phyloP scores from a whole-genome alignment of 1,140 invertebrate genomes.

The Ephestia elutella region DNA sequence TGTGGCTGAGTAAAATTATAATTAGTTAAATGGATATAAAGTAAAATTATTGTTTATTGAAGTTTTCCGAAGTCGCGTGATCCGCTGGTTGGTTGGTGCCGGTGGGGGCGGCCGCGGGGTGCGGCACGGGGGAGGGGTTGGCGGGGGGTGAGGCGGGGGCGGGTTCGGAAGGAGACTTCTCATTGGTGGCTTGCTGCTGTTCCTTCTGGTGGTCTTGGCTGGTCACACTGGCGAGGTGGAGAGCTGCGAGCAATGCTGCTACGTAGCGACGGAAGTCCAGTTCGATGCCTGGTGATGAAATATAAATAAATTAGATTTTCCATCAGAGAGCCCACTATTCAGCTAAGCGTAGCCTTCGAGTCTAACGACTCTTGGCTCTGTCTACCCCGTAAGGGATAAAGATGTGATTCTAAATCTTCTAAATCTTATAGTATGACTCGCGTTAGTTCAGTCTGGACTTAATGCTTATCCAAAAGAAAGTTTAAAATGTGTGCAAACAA shows the following conservation, averaged over 20 bases:
- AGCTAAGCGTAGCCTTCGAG: too few relatives aligned
- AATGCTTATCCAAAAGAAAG: too few relatives aligned
- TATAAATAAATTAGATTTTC: background rate
- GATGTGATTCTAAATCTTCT: too few relatives aligned
- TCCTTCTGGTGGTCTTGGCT: constrained; percentile 74
- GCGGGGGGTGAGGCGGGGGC: constrained; percentile 22
- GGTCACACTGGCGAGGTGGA: constrained; percentile 79
- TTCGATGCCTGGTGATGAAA: constrained; percentile 42
- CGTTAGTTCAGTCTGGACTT: too few relatives aligned
- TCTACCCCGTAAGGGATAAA: too few relatives aligned
- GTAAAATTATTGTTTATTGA: constrained; percentile 20
- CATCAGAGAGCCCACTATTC: too few relatives aligned
- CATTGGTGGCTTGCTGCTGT: constrained; percentile 35
- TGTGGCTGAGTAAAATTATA: constrained; percentile 20
- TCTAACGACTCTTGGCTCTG: too few relatives aligned
- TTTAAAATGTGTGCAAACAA: too few relatives aligned
- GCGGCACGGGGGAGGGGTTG: constrained; percentile 76
- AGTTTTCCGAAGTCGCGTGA: constrained; percentile 38
- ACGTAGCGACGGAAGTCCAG: constrained; percentile 78
- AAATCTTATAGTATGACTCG: too few relatives aligned
- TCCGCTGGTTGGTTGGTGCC: constrained; percentile 39
- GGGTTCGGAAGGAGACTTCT: constrained; percentile 21
- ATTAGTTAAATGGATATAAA: constrained; percentile 9
- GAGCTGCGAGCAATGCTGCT: constrained; percentile 76
- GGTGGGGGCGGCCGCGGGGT: constrained; percentile 75